Conservation (phyloP, 2,888 invertebrate species). For the Protula sp. region DNA sequence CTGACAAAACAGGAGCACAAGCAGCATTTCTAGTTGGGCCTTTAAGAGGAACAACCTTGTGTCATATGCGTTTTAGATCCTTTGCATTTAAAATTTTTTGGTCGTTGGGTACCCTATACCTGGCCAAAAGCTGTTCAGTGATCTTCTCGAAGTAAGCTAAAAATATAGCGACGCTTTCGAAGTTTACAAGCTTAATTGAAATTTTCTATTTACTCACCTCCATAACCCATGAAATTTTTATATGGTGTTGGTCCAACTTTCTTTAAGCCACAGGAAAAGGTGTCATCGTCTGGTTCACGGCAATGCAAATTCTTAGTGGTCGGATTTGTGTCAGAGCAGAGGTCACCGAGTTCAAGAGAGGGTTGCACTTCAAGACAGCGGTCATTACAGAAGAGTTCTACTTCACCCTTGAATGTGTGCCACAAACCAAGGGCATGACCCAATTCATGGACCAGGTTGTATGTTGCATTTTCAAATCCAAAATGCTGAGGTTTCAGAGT, state of each 20-base stretch:
- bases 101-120: no score
- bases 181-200: not conserved
- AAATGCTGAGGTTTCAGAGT: constrained; percentile 38
- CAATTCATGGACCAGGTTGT: constrained; percentile 46
- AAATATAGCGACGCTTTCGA: no score
- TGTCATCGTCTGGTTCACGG: constrained; percentile 32
- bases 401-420: constrained; percentile 48
- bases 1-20: no score
- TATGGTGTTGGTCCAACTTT: constrained; percentile 32
- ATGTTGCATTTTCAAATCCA: constrained; percentile 29
- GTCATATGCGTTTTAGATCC: no score
- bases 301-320: constrained; percentile 39
- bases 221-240: constrained; percentile 48
- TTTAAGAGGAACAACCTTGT: no score
- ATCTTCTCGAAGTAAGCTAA: no score
- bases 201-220: no score
- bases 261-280: not conserved
- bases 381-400: constrained; percentile 32
- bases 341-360: constrained; percentile 44
- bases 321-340: constrained; percentile 47
- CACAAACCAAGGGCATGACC: constrained; percentile 49
- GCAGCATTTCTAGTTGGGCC: no score
- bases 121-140: no score
- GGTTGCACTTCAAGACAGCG: constrained; percentile 40
- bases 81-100: no score